These are phyloP conservation scores for Mellilla xanthometata DNA, from an alignment of 2,888 invertebrate genomes.

Conservation along the genomic window DNA sequence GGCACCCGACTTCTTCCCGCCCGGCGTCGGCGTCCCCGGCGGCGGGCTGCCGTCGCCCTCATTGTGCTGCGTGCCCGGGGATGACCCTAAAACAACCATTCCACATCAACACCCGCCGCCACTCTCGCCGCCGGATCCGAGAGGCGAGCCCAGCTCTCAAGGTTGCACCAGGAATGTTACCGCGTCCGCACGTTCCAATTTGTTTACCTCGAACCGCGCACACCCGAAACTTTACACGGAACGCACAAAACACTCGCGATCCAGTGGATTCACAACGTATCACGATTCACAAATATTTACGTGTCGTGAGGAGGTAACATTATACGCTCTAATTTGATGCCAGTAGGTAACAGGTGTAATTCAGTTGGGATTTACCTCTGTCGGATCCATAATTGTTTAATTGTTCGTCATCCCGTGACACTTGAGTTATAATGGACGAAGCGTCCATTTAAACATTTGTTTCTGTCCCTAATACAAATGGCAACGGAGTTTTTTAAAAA, in stretches of 20 bases:
- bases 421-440: slow-evolving; percentile 99
- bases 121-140: slow-evolving; percentile 29
- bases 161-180: slow-evolving; percentile 70
- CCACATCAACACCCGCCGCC: slow-evolving; percentile 39
- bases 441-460: slow-evolving; percentile 93
- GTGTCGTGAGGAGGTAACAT: slow-evolving; percentile 69
- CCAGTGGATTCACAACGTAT: slow-evolving; percentile 43
- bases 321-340: slow-evolving; percentile 79
- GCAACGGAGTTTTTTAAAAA: slow-evolving; percentile 75
- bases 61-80: slow-evolving; percentile 80
- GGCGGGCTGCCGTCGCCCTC: slow-evolving; percentile 79
- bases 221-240: slow-evolving; percentile 37
- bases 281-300: slow-evolving; percentile 66
- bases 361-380: slow-evolving; percentile 90
- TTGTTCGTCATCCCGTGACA: slow-evolving; percentile 98
- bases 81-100: slow-evolving; percentile 77
- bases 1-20: slow-evolving; percentile 71
- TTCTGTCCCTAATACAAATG: slow-evolving; percentile 77
- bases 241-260: slow-evolving; percentile 49
- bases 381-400: slow-evolving; percentile 95
- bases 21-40: slow-evolving; percentile 73
- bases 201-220: slow-evolving; percentile 70
- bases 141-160: slow-evolving; percentile 62
- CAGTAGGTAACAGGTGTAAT: slow-evolving; percentile 81
- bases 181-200: slow-evolving; percentile 68